Evolutionary conservation across 2,797 vertebrate species (phyloP).

Genomic region (Sparidentex hasta): DNA sequence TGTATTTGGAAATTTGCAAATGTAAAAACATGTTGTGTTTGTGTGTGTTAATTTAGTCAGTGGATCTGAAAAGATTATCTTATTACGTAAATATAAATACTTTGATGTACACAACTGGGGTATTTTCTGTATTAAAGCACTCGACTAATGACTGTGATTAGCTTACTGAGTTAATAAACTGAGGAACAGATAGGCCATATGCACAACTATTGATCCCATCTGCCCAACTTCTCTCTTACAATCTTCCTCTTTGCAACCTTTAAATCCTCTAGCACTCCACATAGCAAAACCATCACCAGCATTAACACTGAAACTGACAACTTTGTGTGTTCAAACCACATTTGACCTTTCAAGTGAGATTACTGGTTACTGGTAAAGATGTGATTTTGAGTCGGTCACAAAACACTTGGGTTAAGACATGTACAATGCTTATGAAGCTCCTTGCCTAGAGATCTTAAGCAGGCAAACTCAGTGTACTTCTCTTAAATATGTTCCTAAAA

Average conservation of each 20-base stretch:
- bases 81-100: conserved; percentile 68
- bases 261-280: neutral
- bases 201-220: conserved; percentile 31
- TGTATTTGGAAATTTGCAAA: conserved; percentile 40
- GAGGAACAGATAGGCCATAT: conserved; percentile 23
- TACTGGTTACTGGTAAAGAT: neutral
- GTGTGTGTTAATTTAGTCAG: conserved; percentile 37
- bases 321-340: neutral
- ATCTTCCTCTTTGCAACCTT: neutral
- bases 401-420: neutral
- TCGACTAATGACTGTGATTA: conserved; percentile 59
- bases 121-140: conserved; percentile 44
- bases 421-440: neutral
- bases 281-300: neutral
- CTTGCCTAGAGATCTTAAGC: no score
- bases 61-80: conserved; percentile 52
- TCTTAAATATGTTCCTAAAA: no score
- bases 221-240: neutral
- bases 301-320: neutral
- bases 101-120: conserved; percentile 57
- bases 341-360: neutral
- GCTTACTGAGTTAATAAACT: conserved; percentile 55
- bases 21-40: conserved; percentile 11
- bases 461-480: no score
- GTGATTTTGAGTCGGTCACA: neutral